Evolutionary conservation across 2,113 vertebrate species (phyloP), one percentile per base, ranked within the genome.

Genomic region (Leucopternis melanops): DNA sequence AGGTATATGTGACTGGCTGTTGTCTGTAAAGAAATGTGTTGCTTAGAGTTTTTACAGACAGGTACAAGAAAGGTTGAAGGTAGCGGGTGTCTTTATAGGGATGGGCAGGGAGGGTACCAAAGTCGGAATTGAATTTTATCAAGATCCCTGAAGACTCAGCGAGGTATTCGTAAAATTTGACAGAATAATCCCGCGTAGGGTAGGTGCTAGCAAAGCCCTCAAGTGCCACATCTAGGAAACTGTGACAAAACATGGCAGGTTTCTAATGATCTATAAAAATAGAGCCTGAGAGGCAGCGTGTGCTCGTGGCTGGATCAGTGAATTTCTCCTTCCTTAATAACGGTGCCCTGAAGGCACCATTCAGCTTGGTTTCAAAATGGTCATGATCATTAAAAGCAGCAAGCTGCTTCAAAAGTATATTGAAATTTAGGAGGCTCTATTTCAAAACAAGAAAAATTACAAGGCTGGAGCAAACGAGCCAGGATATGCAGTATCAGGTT

Each of bases 101-200:
- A 55, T 1, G 34, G 50, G 21, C 0, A 0, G 72, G 18, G 42
- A 88, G 23, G 12, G 31, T 61, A 14, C 52, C 2, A 11, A 61
- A 67, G 55, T 13, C n/a, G 22, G 54, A 65, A 57, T 6, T 42
- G 31, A 62, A 16, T 72, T 94, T 89, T 49, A 40, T 90, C 54
- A 65, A 42, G 69, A 72, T 20, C 44, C 21, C 58, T 87, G 49
- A 85, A 80, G 78, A 32, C 57, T 91, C 65, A 44, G 45, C 14
- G 13, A 85, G 40, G 40, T 67, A 44, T 72, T 94, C 13, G 4
- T 44, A 52, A 66, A 67, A 12, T 79, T 71, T 84, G 84, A 81
- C 52, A 87, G 90, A 69, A 75, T 29, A 69, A 75, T 94, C 81
- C 84, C 57, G 65, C 22, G 2, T 61, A 61, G 57, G 50, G 67